Evolutionary conservation across 2,797 vertebrate genomes (phyloP), one percentile per base, ranked within the genome.

Genomic region (Halcyon badia): DNA sequence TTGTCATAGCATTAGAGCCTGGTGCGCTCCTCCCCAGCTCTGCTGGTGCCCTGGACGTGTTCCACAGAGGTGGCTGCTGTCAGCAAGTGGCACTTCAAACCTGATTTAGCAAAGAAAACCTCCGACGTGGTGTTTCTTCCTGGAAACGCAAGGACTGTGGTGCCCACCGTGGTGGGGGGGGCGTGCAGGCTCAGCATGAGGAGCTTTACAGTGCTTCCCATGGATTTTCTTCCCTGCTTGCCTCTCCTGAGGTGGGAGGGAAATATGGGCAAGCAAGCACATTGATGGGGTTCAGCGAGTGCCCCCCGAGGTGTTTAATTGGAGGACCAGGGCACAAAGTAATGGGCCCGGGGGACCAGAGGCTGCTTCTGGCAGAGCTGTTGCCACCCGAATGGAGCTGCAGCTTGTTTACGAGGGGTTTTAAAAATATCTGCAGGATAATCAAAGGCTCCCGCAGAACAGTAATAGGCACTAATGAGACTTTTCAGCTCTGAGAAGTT

Each of bases 361-460:
- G 37, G 62, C 76, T 79, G 66, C 65, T 68, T 56, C 79, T 83
- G 11, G 1, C 58, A 70, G 79, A 83, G 66, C 51, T 68, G 48
- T 57, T 42, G 3, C 62, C 22, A 21, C 44, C 46, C 0, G 2
- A 78, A 75, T 1, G 4, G 54, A 93, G 88, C 33, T 12, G 18
- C 35, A 46, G 52, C 85, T 93, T 49, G 2, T 90, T 96, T 97
- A 71, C 30, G n/a, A 61, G 3, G 46, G 48, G 18, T 73, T 94
- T 90, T 94, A 94, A 95, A 97, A 97, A 97, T 90, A 93, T 76
- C 83, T 61, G 25, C 33, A 82, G 65, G 90, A 83, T 94, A 94
- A 95, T 94, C 75, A 95, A 95, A 95, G 86, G 54, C 87, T 97
- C 87, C 82, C 2, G 16, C 37, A 33, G 89, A 90, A 84, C 60